A percentile compares a stretch with the other conserved stretches of the same genome.
Conservation (phyloP, 2,888 invertebrate species). For the Dasysyrphus tricinctus region DNA sequence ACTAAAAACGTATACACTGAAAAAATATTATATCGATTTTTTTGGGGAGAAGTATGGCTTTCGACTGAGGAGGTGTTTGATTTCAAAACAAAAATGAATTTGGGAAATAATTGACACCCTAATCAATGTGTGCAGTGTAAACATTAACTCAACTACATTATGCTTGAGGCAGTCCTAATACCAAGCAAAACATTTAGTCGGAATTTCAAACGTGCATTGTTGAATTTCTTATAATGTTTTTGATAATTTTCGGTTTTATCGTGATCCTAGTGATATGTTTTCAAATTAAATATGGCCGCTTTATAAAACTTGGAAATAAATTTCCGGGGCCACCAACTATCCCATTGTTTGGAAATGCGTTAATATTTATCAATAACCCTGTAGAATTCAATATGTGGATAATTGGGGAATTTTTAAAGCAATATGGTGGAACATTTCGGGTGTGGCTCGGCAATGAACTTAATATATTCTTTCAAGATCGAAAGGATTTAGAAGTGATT, state of each 20-base stretch:
- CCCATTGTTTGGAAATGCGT: slow-evolving; percentile 48
- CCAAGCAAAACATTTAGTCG: background rate
- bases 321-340: slow-evolving; percentile 36
- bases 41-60: no score
- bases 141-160: background rate
- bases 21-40: no score
- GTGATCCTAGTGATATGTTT: background rate
- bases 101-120: no score
- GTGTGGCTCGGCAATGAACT: slow-evolving; percentile 75
- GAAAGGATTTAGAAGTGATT: slow-evolving; percentile 69
- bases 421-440: slow-evolving; percentile 52
- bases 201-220: background rate
- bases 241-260: background rate
- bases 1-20: no score
- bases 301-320: slow-evolving; percentile 25
- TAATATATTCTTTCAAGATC: slow-evolving; percentile 62
- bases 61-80: no score
- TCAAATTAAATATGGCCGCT: background rate
- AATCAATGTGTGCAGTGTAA: no score
- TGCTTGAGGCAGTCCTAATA: background rate
- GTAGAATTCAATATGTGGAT: slow-evolving; percentile 22
- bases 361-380: slow-evolving; percentile 27
- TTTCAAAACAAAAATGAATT: no score
- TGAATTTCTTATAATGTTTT: background rate
- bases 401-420: slow-evolving; percentile 76